A percentile compares a stretch with the other conserved stretches of the same genome.
phyloP scores from a whole-genome alignment of 2,888 invertebrate genomes.

The Hyles lineata region DNA sequence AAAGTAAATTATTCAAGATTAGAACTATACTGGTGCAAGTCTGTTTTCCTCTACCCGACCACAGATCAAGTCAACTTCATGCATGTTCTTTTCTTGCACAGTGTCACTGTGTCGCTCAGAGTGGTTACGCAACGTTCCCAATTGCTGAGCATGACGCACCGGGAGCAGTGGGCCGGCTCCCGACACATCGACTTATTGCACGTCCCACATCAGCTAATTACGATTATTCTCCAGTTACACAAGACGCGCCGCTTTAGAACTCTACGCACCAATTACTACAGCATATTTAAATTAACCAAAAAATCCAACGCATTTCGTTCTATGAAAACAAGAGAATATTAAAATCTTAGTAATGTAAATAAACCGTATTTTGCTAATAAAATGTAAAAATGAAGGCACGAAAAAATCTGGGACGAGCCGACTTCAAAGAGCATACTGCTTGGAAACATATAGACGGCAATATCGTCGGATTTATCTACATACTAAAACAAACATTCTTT shows the following conservation, averaged over 20 bases:
- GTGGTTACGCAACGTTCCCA: conserved; percentile 11
- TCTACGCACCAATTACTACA: conserved; percentile 12
- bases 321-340: neutral
- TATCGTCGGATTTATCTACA: conserved; percentile 11
- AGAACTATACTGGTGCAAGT: neutral
- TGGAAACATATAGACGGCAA: neutral
- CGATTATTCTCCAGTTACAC: conserved; percentile 11
- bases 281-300: neutral
- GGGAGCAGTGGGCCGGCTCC: conserved; percentile 17
- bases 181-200: conserved; percentile 8
- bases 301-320: neutral
- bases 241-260: neutral
- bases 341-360: conserved; percentile 8
- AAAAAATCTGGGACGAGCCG: conserved; percentile 11
- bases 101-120: neutral
- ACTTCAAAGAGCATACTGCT: conserved; percentile 20
- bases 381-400: neutral
- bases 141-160: conserved; percentile 18
- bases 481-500: conserved; percentile 2
- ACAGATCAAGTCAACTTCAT: neutral
- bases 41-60: neutral
- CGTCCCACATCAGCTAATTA: conserved; percentile 25
- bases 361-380: conserved; percentile 4
- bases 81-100: neutral
- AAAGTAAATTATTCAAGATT: neutral